phyloP scores from a whole-genome alignment of 2,113 vertebrate genomes.

The Hepsetus odoe region DNA sequence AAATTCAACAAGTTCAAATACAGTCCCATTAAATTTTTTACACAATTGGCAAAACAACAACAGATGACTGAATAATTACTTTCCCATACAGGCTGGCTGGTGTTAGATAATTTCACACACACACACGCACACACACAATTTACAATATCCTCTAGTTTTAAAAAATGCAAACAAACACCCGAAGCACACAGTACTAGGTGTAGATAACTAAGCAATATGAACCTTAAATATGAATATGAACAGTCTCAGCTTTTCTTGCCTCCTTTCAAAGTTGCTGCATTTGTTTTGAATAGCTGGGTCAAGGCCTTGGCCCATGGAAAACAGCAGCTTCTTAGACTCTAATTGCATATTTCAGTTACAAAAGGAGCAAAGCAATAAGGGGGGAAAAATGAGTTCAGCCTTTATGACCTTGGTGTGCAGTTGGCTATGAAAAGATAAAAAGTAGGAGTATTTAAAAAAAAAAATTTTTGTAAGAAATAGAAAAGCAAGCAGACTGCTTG shows the following conservation, averaged over 20 bases:
- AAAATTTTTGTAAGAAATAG: no score
- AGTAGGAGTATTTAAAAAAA: no score
- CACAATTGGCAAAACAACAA: no score
- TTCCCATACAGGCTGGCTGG: no score
- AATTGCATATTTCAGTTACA: neutral
- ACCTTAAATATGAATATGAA: neutral
- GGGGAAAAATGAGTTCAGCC: neutral
- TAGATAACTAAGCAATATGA: neutral
- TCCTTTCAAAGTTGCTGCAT: neutral
- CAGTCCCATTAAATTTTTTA: no score
- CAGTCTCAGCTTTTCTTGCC: constrained; percentile 8
- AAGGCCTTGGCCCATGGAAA: neutral
- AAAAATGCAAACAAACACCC: no score
- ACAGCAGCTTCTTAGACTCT: neutral
- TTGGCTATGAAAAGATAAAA: neutral
- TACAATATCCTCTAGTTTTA: no score
- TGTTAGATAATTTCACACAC: no score
- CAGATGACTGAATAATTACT: no score
- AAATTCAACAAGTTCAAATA: no score
- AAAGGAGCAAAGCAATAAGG: neutral
- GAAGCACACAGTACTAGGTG: neutral
- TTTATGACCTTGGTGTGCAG: neutral
- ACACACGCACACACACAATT: no score
- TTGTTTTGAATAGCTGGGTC: neutral
- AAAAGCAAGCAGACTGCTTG: neutral